Percentiles rank a stretch among this genome's conserved stretches.
phyloP scores from a whole-genome alignment of 1,140 invertebrate species.

The Zaprionus nigranus region DNA sequence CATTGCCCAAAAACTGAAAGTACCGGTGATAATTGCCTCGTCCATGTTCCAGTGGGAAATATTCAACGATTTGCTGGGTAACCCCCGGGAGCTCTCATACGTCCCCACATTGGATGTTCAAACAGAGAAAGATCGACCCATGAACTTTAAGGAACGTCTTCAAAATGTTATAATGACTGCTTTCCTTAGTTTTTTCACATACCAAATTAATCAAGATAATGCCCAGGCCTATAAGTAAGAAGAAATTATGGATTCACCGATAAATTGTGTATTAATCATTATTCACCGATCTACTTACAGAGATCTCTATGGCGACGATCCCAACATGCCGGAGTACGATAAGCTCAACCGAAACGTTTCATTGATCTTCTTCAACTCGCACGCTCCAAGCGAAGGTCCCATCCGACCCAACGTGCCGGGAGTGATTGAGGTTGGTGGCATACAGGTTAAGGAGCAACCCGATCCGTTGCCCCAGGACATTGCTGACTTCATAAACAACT shows the following conservation, averaged over 20 bases:
- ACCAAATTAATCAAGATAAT: slow-evolving; percentile 13
- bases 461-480: slow-evolving; percentile 66
- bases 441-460: slow-evolving; percentile 75
- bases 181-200: neutral
- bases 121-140: slow-evolving; percentile 8
- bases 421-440: slow-evolving; percentile 82
- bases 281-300: slow-evolving; percentile 5
- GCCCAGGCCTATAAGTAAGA: slow-evolving; percentile 38
- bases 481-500: slow-evolving; percentile 51
- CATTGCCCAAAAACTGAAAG: slow-evolving; percentile 63
- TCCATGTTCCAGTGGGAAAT: slow-evolving; percentile 38
- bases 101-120: slow-evolving; percentile 37
- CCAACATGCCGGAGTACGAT: slow-evolving; percentile 34
- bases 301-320: slow-evolving; percentile 46
- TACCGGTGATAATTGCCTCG: slow-evolving; percentile 48
- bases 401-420: slow-evolving; percentile 75
- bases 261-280: neutral
- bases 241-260: neutral
- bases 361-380: slow-evolving; percentile 52
- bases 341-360: slow-evolving; percentile 61
- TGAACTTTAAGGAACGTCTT: slow-evolving; percentile 34
- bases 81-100: slow-evolving; percentile 51
- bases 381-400: slow-evolving; percentile 56
- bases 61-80: slow-evolving; percentile 45
- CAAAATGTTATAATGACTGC: too few relatives aligned